Percentiles rank a stretch among this genome's conserved stretches.
phyloP scores from a whole-genome alignment of 2,113 vertebrate species.

The Anolis sagrei region DNA sequence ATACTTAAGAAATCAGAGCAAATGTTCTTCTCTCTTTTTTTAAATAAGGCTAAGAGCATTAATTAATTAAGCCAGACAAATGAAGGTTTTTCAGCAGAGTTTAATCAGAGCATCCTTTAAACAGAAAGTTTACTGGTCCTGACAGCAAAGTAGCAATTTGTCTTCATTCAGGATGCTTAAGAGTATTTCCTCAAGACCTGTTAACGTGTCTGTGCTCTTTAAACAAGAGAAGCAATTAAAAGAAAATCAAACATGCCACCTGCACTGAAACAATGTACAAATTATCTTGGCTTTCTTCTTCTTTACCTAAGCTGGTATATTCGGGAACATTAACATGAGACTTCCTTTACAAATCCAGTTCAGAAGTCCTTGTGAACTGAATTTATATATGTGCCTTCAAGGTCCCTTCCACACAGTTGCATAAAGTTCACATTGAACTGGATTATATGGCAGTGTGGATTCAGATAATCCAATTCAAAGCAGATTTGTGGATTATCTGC shows the following conservation, averaged over 20 bases:
- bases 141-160: background rate
- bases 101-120: constrained; percentile 4
- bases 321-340: background rate
- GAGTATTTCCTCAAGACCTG: background rate
- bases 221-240: background rate
- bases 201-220: background rate
- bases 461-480: too few species aligned
- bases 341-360: background rate
- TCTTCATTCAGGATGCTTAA: constrained; percentile 5
- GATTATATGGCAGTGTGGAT: too few species aligned
- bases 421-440: too few species aligned
- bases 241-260: background rate
- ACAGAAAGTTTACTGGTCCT: background rate
- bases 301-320: background rate
- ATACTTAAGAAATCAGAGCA: background rate
- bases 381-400: too few species aligned
- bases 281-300: background rate
- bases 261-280: background rate
- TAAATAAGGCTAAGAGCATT: background rate
- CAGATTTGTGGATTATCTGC: too few species aligned
- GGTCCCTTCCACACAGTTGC: too few species aligned
- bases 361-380: too few species aligned
- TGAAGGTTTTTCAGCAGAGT: background rate
- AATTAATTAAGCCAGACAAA: constrained; percentile 33
- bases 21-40: constrained; percentile 3